Evolutionary conservation across 2,113 vertebrate species (phyloP).

Genomic region (Corynorhinus townsendii): DNA sequence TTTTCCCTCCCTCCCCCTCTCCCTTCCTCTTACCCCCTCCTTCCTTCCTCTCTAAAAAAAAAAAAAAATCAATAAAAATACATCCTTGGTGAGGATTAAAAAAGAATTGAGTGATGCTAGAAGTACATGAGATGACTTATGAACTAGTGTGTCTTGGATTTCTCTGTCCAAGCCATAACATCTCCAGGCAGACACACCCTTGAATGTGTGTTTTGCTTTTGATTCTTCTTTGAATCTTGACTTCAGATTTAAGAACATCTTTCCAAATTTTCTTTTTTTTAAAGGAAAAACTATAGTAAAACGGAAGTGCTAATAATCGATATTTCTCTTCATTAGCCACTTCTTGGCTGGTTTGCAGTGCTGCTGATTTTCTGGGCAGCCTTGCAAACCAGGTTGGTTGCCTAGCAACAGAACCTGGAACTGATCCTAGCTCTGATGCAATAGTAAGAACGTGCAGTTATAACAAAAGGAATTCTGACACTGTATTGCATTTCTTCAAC

Average conservation of each 20-base stretch:
- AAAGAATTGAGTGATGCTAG: neutral
- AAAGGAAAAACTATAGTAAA: slow-evolving; percentile 19
- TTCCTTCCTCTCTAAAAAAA: neutral
- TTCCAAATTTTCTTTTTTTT: neutral
- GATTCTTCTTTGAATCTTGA: neutral
- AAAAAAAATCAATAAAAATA: neutral
- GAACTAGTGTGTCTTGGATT: neutral
- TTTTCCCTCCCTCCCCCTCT: too few relatives aligned
- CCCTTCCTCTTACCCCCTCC: too few relatives aligned
- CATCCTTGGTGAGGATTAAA: neutral
- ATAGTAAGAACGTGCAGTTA: slow-evolving; percentile 6
- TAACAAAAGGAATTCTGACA: slow-evolving; percentile 11
- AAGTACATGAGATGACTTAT: neutral
- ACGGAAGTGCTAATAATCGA: slow-evolving; percentile 3
- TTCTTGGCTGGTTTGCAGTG: neutral
- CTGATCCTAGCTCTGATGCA: slow-evolving; percentile 34
- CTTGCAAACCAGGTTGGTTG: slow-evolving; percentile 17
- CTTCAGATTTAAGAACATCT: neutral
- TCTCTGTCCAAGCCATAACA: neutral
- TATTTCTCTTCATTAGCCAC: slow-evolving; percentile 27
- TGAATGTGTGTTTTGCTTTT: neutral
- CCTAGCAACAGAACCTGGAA: slow-evolving; percentile 58
- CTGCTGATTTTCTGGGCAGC: slow-evolving; percentile 44
- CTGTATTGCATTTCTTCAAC: neutral
- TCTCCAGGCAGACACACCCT: neutral